These are phyloP conservation scores for Eretmochelys imbricata DNA, from an alignment of 2,113 vertebrate species.

Conservation along the genomic window DNA sequence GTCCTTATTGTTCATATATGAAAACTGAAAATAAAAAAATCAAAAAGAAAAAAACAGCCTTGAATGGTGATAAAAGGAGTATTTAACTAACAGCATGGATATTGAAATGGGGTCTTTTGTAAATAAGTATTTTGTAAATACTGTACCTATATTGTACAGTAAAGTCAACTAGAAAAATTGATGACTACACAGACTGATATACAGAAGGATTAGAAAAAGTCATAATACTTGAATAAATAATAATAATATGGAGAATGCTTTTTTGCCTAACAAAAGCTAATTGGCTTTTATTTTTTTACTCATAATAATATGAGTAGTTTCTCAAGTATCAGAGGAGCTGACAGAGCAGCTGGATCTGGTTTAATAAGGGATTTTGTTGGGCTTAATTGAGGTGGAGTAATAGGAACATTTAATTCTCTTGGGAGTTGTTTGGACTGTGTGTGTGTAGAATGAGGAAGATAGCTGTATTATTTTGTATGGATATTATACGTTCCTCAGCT, in stretches of 20 bases:
- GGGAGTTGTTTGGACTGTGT: neutral
- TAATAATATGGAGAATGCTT: neutral
- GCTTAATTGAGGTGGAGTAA: neutral
- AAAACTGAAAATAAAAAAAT: neutral
- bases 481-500: fast-evolving
- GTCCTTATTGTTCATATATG: neutral
- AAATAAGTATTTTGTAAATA: neutral
- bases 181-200: neutral
- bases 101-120: neutral
- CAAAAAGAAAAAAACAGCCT: neutral
- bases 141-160: neutral
- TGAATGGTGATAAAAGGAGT: neutral
- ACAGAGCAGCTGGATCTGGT: neutral
- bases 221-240: neutral
- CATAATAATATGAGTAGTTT: neutral
- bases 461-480: neutral
- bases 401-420: neutral
- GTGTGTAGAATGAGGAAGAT: neutral
- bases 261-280: neutral
- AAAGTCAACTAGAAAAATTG: neutral
- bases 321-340: neutral
- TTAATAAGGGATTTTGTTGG: neutral
- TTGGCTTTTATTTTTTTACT: fast-evolving
- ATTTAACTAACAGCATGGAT: neutral
- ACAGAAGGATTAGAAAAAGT: neutral